Evolutionary conservation across 2,888 invertebrate species (phyloP), one percentile per base, ranked within the genome.

Genomic region (Caenorhabditis auriculariae): DNA sequence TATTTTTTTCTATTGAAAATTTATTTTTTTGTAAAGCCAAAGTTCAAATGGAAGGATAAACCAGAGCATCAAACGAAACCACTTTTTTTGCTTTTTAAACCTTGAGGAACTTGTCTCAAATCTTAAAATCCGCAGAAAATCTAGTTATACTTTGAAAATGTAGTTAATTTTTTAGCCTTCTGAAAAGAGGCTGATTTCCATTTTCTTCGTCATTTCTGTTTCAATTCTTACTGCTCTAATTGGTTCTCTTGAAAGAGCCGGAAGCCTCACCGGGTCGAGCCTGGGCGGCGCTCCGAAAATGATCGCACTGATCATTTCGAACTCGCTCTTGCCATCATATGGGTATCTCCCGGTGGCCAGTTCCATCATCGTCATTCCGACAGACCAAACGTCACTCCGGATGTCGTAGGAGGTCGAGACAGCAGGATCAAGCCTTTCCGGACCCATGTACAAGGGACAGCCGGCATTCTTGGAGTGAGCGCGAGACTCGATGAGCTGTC

Each of bases 391-490:
- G 85, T 99, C 98, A 21, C 98, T 96, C 76, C 98, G 88, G 82
- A 98, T 93, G 85, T 98, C 98, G 84, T 98, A 98, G n/a, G 60
- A 45, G 26, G 41, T 21, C n/a, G 32, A 15, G 38, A 67, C 68
- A 35, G 32, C 47, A 1, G 68, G 66, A 32, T 63, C 51, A 15
- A 74, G 50, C 7, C 74, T 43, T 41, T 74, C 74, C 3, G 74
- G 94, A 76, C 95, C 94, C 93, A 96, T 93, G 81, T 96, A 98
- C 2, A 95, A 95, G 15, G 95, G 94, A 85, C 96, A 96, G 41
- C 96, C 96, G 2, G 93, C 96, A 27, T 86, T 94, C 24, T 59
- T 54, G 4, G 72, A 63, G 38, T 65, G 60, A 46, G 64, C 66
- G n/a, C 57, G 93, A 46, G 95, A 96, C 86, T 96, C 95, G 32